phyloP scores from a whole-genome alignment of 1,140 invertebrate species.

The Megathymus violae region DNA sequence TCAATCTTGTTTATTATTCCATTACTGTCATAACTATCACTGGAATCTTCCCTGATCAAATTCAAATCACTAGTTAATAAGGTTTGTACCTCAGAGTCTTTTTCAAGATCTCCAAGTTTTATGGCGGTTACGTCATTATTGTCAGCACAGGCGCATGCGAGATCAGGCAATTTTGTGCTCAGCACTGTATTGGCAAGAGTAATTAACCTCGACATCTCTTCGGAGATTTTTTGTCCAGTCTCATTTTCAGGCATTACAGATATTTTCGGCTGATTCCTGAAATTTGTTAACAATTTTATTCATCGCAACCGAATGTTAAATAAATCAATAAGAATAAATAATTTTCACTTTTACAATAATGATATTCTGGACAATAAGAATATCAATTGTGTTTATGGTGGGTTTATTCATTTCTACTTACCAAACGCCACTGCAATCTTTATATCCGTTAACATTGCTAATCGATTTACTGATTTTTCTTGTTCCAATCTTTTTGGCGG shows the following conservation, averaged over 20 bases:
- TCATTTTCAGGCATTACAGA: constrained; percentile 64
- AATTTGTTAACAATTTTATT: constrained; percentile 1
- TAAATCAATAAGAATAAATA: too few relatives aligned
- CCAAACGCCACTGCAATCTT: constrained; percentile 64
- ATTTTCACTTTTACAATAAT: too few relatives aligned
- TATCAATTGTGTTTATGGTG: too few relatives aligned
- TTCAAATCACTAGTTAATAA: constrained; percentile 41
- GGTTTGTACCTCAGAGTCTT: constrained; percentile 40
- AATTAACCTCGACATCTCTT: constrained; percentile 74
- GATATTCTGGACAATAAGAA: too few relatives aligned
- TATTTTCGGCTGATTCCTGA: constrained; percentile 69
- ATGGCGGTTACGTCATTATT: constrained; percentile 37
- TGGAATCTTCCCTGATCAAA: constrained; percentile 50
- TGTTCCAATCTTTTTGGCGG: constrained; percentile 65
- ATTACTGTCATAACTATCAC: constrained; percentile 46
- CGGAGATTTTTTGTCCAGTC: constrained; percentile 62
- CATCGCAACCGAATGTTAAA: too few relatives aligned
- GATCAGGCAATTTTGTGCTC: constrained; percentile 73
- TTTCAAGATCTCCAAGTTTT: constrained; percentile 42
- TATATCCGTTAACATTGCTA: constrained; percentile 73
- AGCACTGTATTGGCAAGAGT: constrained; percentile 79
- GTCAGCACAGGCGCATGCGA: constrained; percentile 57
- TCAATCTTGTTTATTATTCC: constrained; percentile 50
- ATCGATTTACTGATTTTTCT: constrained; percentile 78
- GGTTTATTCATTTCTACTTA: constrained; percentile 41